Base-by-base conservation (phyloP, 2,113 vertebrate species). In the Alethe castanea region DNA sequence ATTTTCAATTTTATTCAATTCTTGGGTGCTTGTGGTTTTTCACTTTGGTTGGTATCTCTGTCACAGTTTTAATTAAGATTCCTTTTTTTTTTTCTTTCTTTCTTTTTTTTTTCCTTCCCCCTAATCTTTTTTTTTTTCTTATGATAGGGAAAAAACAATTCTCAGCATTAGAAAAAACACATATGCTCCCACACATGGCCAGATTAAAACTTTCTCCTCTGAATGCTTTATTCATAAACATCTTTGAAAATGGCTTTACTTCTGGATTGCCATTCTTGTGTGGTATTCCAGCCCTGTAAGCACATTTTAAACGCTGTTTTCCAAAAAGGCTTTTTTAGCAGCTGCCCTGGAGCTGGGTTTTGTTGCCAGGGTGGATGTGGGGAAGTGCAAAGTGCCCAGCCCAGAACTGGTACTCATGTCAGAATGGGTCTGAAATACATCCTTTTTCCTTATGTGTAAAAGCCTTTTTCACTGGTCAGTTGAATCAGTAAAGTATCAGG, bases 291-390 rank as follows among this genome's bases (percentile, higher is more conserved):
- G 42, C 33, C 15, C 18, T 19, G 69, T 29, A 16, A 60, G 36
- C 29, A 31, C 18, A 35, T 78, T 64, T 94, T 29, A 50, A 90
- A 78, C 14, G 28, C 36, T 67, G 22, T 60, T 92, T 69, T 82
- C 54, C 20, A n/a, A 38, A 81, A 94, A 76, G 35, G 25, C 56
- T 59, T 94, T 92, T 92, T 81, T 36, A 82, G 36, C 47, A 80
- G 47, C 80, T 96, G 78, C 87, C 74, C 59, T 77, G 67, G 76
- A 88, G n/a, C 65, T 82, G 38, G 22, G 11, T 25, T 80, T 79
- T 40, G 50, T 90, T 80, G 59, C 45, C 45, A 17, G 1, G 4
- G 20, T 81, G 50, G 45, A 40, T 50, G 19, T 61, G 24, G 26
- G 59, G 69, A 22, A 56, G 65, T 9, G 14, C 20, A 14, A 62